phyloP scores from a whole-genome alignment of 2,888 invertebrate species.

The Phengaris alcon region DNA sequence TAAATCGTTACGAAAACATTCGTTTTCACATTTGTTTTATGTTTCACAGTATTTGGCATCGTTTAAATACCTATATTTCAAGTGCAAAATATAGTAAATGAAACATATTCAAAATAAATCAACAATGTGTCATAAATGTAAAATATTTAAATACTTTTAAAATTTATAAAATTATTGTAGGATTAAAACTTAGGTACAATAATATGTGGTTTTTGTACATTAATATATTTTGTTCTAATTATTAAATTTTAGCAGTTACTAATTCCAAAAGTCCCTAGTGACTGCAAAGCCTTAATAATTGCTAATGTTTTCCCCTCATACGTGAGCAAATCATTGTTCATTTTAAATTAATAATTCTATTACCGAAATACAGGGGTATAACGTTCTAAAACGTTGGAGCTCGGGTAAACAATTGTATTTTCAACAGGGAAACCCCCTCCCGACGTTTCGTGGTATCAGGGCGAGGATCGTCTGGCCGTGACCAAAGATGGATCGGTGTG shows the following conservation, averaged over 20 bases:
- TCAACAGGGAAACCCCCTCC: slow-evolving; percentile 88
- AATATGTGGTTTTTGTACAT: too few species aligned
- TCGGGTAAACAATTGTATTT: slow-evolving; percentile 21
- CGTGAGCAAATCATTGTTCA: not conserved
- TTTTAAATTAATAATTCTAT: slow-evolving; percentile 10
- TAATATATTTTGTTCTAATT: too few species aligned
- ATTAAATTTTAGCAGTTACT: too few species aligned
- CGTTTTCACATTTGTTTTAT: slow-evolving; percentile 5
- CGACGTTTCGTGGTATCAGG: slow-evolving; percentile 90
- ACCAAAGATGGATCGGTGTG: slow-evolving; percentile 87
- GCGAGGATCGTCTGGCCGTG: slow-evolving; percentile 85
- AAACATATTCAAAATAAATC: not conserved
- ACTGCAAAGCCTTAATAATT: not conserved
- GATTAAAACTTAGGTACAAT: too few species aligned
- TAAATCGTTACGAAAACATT: not conserved
- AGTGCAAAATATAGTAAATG: not conserved
- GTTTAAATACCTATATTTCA: not conserved
- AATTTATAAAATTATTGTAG: not conserved
- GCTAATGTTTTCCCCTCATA: not conserved
- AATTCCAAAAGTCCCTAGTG: not conserved
- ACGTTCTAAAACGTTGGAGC: slow-evolving; percentile 1
- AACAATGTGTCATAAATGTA: not conserved
- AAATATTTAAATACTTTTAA: not conserved
- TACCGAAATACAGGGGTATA: not conserved
- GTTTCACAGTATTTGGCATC: slow-evolving; percentile 7